A percentile compares a stretch with the other conserved stretches of the same genome.
Evolutionary conservation across 2,797 vertebrate species (phyloP).

Genomic region (Macrochelys suwanniensis): DNA sequence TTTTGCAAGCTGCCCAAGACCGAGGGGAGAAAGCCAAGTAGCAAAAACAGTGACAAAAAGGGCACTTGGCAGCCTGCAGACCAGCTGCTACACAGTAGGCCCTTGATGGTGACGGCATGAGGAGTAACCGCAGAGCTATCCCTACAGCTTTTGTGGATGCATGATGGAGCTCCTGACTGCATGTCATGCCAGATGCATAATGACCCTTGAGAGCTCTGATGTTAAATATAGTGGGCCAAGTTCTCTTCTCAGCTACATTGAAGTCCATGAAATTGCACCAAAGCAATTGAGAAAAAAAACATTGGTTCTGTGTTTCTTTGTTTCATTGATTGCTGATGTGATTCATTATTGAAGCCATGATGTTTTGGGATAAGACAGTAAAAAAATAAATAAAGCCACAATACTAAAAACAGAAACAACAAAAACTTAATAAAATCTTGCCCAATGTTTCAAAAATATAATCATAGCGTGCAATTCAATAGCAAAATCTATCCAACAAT

Average conservation of each 20-base stretch:
- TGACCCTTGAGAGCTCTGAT: neutral
- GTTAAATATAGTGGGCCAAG: neutral
- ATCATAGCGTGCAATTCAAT: neutral
- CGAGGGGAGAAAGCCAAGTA: neutral
- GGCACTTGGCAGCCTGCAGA: neutral
- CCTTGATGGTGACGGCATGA: neutral
- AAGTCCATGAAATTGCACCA: neutral
- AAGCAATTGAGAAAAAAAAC: neutral
- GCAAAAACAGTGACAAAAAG: neutral
- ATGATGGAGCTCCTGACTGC: neutral
- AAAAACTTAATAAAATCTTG: neutral
- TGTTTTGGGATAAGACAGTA: neutral
- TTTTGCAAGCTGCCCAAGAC: neutral
- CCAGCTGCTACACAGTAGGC: neutral
- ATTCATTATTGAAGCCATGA: conserved; percentile 21
- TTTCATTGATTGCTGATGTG: conserved; percentile 19
- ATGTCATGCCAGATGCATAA: neutral
- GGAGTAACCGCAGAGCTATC: neutral
- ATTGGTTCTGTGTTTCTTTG: neutral
- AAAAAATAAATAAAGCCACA: neutral
- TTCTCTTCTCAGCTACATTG: neutral
- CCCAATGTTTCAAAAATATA: neutral
- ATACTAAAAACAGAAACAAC: neutral
- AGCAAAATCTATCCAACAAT: neutral
- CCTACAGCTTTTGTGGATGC: neutral